Evolutionary conservation across 1,140 invertebrate species (phyloP).

Genomic region (Drosophila repletoides): DNA sequence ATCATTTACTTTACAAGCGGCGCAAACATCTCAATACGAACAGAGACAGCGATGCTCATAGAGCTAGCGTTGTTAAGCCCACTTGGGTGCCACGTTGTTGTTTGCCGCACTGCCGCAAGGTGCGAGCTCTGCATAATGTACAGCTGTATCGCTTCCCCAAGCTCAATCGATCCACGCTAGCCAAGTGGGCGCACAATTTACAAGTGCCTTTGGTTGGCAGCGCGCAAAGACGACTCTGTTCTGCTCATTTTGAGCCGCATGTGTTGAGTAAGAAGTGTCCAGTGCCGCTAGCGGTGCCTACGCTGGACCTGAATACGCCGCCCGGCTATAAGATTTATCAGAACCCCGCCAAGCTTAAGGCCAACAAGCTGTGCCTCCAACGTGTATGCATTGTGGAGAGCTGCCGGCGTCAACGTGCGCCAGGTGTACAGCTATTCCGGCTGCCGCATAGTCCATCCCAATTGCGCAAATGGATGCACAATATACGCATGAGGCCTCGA

Average conservation of each 20-base stretch:
- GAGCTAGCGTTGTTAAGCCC: slow-evolving; percentile 30
- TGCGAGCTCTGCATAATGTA: slow-evolving; percentile 63
- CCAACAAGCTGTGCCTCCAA: slow-evolving; percentile 62
- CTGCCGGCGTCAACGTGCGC: slow-evolving; percentile 60
- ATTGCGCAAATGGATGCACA: slow-evolving; percentile 75
- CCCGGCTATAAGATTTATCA: slow-evolving; percentile 75
- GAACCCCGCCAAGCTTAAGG: slow-evolving; percentile 71
- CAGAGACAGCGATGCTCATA: not conserved
- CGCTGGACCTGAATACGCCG: slow-evolving; percentile 66
- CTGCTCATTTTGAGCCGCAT: slow-evolving; percentile 70
- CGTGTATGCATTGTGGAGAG: slow-evolving; percentile 72
- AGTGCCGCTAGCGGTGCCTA: slow-evolving; percentile 71
- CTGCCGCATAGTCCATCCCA: slow-evolving; percentile 67
- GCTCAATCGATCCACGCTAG: slow-evolving; percentile 67
- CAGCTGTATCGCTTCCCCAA: slow-evolving; percentile 75
- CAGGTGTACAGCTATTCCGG: slow-evolving; percentile 74
- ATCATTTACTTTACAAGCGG: slow-evolving; percentile 61
- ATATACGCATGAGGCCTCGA: slow-evolving; percentile 53
- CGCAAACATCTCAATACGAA: slow-evolving; percentile 45
- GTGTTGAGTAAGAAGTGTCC: slow-evolving; percentile 76
- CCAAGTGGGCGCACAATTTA: slow-evolving; percentile 76
- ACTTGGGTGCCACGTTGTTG: slow-evolving; percentile 76
- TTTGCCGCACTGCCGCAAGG: slow-evolving; percentile 72
- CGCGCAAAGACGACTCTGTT: slow-evolving; percentile 67
- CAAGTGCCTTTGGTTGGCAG: slow-evolving; percentile 69